Evolutionary conservation across 2,888 invertebrate species (phyloP).

Genomic region (Caenorhabditis panamensis): DNA sequence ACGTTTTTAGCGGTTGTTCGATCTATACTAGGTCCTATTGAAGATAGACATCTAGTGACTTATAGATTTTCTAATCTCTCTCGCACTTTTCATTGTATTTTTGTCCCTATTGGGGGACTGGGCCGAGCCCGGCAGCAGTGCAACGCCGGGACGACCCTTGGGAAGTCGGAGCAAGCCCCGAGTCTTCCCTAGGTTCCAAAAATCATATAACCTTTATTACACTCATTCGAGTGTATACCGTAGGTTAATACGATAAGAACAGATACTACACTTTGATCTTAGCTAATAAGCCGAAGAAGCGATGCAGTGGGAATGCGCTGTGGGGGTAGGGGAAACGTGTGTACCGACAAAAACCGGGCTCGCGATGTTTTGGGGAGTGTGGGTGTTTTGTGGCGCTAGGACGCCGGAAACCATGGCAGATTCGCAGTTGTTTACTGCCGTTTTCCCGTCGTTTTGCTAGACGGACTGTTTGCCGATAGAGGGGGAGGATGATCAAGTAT

Average conservation of each 20-base stretch:
- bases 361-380: no score
- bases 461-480: no score
- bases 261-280: constrained; percentile 59
- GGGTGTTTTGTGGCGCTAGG: no score
- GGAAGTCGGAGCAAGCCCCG: constrained; percentile 49
- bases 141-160: constrained; percentile 50
- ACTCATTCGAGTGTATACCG: constrained; percentile 63
- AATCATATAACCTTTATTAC: constrained; percentile 60
- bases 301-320: neutral
- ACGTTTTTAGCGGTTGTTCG: no score
- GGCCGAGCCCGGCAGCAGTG: constrained; percentile 51
- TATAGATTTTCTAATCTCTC: no score
- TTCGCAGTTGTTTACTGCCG: no score
- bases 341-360: constrained; percentile 14
- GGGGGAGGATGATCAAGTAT: no score
- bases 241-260: constrained; percentile 67
- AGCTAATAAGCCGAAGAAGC: constrained; percentile 59
- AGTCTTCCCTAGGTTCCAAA: constrained; percentile 37
- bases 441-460: no score
- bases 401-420: no score
- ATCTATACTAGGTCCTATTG: no score
- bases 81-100: constrained; percentile 1
- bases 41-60: no score
- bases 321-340: neutral
- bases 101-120: constrained; percentile 45